Conservation (phyloP, 1,140 invertebrate genomes). For the Linepithema humile region DNA sequence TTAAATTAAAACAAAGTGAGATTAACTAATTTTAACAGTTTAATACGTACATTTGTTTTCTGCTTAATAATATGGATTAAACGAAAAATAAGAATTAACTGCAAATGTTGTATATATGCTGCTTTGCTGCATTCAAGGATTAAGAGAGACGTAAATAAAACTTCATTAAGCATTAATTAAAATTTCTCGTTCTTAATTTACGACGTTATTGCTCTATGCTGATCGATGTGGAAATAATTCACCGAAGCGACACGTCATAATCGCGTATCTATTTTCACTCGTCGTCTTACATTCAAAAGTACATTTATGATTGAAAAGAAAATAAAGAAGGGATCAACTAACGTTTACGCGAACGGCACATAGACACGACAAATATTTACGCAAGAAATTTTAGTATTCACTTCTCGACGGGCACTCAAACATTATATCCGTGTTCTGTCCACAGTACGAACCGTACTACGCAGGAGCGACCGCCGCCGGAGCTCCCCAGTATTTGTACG, state of each 20-base stretch:
- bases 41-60: not conserved
- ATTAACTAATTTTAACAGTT: not conserved
- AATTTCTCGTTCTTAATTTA: not conserved
- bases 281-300: no score
- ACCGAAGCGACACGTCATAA: not conserved
- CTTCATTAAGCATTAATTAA: no score
- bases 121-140: not conserved
- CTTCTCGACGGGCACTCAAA: not conserved
- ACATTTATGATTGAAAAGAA: not conserved
- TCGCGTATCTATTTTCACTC: not conserved
- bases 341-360: not conserved
- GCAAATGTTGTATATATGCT: not conserved
- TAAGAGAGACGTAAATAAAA: no score
- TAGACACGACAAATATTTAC: not conserved
- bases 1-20: not conserved
- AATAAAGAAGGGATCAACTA: not conserved
- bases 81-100: not conserved
- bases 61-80: not conserved
- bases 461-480: constrained; percentile 79
- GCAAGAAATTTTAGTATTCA: not conserved
- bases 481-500: constrained; percentile 77
- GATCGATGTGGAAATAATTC: not conserved
- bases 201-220: not conserved
- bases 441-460: constrained; percentile 82
- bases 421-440: constrained; percentile 50